Evolutionary conservation across 2,888 invertebrate species (phyloP).

Genomic region (Eurytoma californica): DNA sequence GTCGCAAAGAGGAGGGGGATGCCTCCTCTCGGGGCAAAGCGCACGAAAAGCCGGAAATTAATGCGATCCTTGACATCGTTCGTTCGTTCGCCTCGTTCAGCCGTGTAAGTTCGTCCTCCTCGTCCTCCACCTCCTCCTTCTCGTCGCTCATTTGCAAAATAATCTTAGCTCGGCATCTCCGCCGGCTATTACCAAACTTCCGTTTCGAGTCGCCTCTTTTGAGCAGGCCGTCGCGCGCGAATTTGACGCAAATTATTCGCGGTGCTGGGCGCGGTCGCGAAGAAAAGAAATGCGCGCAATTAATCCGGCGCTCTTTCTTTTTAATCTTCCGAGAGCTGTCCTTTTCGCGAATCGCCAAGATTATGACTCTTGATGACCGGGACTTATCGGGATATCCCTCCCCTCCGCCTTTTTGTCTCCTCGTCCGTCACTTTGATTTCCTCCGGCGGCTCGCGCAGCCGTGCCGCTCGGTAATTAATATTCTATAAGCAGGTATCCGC

Average conservation of each 20-base stretch:
- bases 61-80: slow-evolving; percentile 56
- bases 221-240: slow-evolving; percentile 44
- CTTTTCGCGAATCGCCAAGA: slow-evolving; percentile 6
- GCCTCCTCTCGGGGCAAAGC: not conserved
- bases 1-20: not conserved
- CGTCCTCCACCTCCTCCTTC: slow-evolving; percentile 13
- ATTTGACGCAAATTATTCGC: slow-evolving; percentile 37
- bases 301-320: slow-evolving; percentile 11
- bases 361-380: slow-evolving; percentile 25
- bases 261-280: not conserved
- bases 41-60: slow-evolving; percentile 54
- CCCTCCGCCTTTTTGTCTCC: slow-evolving; percentile 21
- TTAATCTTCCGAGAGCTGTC: slow-evolving; percentile 11
- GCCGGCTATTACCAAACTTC: slow-evolving; percentile 49
- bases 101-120: slow-evolving; percentile 43
- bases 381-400: slow-evolving; percentile 15
- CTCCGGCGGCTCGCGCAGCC: not conserved
- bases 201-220: slow-evolving; percentile 32
- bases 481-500: slow-evolving; percentile 21
- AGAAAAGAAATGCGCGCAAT: slow-evolving; percentile 37
- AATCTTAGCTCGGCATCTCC: slow-evolving; percentile 49
- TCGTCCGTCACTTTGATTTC: slow-evolving; percentile 34
- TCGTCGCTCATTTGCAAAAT: slow-evolving; percentile 51
- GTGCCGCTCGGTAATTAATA: slow-evolving; percentile 44
- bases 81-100: slow-evolving; percentile 38